A percentile compares a stretch with the other conserved stretches of the same genome.
Conservation (phyloP, 2,888 invertebrate species). For the Pseudolycoriella hygida region DNA sequence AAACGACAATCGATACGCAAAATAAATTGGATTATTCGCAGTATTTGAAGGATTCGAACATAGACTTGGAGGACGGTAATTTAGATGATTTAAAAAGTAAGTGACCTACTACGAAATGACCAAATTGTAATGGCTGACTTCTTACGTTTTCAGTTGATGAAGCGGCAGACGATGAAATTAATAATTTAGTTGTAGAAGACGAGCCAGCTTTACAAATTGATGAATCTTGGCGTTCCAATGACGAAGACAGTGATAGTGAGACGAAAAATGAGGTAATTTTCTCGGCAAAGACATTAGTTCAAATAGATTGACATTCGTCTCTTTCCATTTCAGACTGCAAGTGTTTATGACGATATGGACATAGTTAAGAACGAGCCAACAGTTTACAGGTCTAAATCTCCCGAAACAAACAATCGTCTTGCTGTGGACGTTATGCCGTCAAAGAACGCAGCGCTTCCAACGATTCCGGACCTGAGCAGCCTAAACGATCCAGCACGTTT, state of each 20-base stretch:
- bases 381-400: too few species aligned
- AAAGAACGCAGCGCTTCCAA: too few species aligned
- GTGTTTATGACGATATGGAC: too few species aligned
- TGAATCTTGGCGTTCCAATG: constrained; percentile 37
- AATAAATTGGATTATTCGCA: constrained; percentile 28
- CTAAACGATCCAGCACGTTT: too few species aligned
- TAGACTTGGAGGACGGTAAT: constrained; percentile 20
- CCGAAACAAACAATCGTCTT: too few species aligned
- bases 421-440: too few species aligned
- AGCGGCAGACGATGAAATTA: constrained; percentile 35
- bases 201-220: constrained; percentile 30
- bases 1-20: neutral
- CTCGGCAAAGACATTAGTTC: too few species aligned
- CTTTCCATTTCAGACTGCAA: too few species aligned
- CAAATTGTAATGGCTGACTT: neutral
- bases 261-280: too few species aligned
- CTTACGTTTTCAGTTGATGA: constrained; percentile 23
- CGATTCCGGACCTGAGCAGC: too few species aligned
- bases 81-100: constrained; percentile 16
- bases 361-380: too few species aligned
- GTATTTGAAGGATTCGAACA: constrained; percentile 27
- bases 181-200: constrained; percentile 17
- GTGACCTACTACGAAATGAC: constrained; percentile 7
- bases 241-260: neutral
- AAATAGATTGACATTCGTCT: too few species aligned